Evolutionary conservation across 2,113 vertebrate species (phyloP).

Genomic region (Serinus canaria): DNA sequence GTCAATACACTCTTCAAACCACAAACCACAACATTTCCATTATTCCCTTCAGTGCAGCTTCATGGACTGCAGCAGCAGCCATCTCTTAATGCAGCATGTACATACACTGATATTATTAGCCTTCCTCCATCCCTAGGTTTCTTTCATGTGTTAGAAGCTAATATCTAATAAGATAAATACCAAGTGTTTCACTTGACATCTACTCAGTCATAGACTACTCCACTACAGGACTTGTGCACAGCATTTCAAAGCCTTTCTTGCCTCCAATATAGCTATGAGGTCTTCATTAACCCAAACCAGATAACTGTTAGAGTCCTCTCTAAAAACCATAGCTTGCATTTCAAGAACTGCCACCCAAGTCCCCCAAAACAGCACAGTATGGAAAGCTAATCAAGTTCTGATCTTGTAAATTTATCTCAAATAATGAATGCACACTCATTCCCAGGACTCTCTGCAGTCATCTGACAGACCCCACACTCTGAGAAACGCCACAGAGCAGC

Average conservation of each 20-base stretch:
- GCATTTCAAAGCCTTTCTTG: background rate
- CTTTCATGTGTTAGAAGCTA: background rate
- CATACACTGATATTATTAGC: background rate
- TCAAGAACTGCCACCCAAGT: background rate
- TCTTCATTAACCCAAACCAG: background rate
- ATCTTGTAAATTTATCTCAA: background rate
- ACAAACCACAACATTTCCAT: background rate
- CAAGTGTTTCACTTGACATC: background rate
- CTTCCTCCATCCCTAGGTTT: background rate
- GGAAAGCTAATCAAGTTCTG: background rate
- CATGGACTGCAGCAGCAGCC: background rate
- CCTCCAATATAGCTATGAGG: background rate
- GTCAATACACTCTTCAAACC: background rate
- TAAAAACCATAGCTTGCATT: background rate
- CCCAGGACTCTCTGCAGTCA: background rate
- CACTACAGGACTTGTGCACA: background rate
- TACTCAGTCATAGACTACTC: background rate
- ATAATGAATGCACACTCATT: background rate
- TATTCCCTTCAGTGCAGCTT: background rate
- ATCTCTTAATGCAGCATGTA: background rate
- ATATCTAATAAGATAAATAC: background rate
- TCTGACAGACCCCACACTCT: background rate
- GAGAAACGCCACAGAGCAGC: background rate
- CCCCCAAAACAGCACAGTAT: background rate
- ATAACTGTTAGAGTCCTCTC: accelerated